phyloP scores from a whole-genome alignment of 2,797 vertebrate genomes.

The Diceros bicornis region DNA sequence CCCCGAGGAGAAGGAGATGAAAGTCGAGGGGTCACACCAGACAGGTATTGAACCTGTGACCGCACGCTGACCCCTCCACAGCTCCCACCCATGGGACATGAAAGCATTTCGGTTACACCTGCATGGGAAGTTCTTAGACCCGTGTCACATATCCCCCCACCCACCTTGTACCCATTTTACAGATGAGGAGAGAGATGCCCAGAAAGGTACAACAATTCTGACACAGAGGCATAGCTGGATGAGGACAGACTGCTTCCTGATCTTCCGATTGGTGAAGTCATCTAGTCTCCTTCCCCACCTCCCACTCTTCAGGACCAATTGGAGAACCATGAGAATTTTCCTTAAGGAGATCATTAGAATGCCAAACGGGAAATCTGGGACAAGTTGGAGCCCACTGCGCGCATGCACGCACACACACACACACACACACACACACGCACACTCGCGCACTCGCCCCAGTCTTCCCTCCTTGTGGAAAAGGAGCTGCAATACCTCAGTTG shows the following conservation, averaged over 20 bases:
- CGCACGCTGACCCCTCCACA: background rate
- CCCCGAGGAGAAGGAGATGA: background rate
- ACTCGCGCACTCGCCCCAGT: background rate
- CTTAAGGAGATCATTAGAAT: background rate
- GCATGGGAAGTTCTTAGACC: background rate
- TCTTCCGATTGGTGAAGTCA: background rate
- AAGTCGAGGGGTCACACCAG: background rate
- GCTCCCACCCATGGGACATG: background rate
- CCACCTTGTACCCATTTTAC: background rate
- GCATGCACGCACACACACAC: no score
- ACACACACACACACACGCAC: no score
- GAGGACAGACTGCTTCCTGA: background rate
- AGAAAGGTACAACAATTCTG: background rate
- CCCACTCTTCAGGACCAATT: background rate
- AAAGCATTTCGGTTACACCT: background rate
- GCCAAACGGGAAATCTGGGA: background rate
- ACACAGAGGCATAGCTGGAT: background rate
- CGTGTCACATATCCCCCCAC: background rate
- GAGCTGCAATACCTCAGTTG: background rate
- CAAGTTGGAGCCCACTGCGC: background rate
- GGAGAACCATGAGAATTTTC: background rate
- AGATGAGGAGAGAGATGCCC: background rate
- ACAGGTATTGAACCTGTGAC: background rate
- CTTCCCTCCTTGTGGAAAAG: background rate
- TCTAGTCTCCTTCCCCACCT: background rate